A percentile compares a stretch with the other conserved stretches of the same genome.
These are phyloP conservation scores for Orbicella faveolata DNA, from an alignment of 64 coral and sea anemone species.

Conservation along the genomic window DNA sequence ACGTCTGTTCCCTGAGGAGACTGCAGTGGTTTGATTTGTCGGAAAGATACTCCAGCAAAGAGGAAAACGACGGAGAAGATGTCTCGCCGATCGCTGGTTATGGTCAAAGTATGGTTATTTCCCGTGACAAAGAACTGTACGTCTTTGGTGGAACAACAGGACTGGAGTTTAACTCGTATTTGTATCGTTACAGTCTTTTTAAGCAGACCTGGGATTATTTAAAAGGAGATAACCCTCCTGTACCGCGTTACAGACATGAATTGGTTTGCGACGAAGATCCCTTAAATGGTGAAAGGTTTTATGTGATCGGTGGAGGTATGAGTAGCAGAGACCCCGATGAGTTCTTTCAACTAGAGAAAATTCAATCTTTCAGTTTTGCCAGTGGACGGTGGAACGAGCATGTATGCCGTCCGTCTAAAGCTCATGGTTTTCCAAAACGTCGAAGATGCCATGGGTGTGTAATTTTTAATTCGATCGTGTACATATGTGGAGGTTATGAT, in stretches of 20 bases:
- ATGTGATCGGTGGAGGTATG: slow-evolving; percentile 86
- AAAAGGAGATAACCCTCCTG: slow-evolving; percentile 9
- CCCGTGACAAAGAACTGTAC: slow-evolving; percentile 73
- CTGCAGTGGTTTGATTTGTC: slow-evolving; percentile 59
- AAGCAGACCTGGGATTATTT: slow-evolving; percentile 74
- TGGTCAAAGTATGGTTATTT: slow-evolving; percentile 90
- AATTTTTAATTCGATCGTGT: slow-evolving; percentile 57
- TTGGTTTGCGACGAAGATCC: slow-evolving; percentile 41
- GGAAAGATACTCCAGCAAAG: slow-evolving; percentile 23
- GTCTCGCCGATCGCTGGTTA: slow-evolving; percentile 74
- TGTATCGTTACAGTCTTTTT: slow-evolving; percentile 67
- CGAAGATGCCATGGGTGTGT: slow-evolving; percentile 94
- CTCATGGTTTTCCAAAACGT: slow-evolving; percentile 62
- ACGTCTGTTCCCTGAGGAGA: slow-evolving; percentile 60
- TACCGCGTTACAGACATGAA: slow-evolving; percentile 89
- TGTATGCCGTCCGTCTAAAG: slow-evolving; percentile 44
- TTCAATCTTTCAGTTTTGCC: slow-evolving; percentile 68
- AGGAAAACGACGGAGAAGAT: slow-evolving; percentile 47
- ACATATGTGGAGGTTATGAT: slow-evolving; percentile 95
- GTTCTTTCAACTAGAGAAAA: slow-evolving; percentile 74
- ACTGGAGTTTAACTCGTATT: slow-evolving; percentile 67
- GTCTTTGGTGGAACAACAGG: slow-evolving; percentile 96
- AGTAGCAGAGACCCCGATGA: slow-evolving; percentile 47
- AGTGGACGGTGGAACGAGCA: slow-evolving; percentile 68
- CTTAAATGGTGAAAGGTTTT: slow-evolving; percentile 48